Evolutionary conservation across 2,888 invertebrate genomes (phyloP), one percentile per base, ranked within the genome.

Genomic region (Cataglyphis livida): DNA sequence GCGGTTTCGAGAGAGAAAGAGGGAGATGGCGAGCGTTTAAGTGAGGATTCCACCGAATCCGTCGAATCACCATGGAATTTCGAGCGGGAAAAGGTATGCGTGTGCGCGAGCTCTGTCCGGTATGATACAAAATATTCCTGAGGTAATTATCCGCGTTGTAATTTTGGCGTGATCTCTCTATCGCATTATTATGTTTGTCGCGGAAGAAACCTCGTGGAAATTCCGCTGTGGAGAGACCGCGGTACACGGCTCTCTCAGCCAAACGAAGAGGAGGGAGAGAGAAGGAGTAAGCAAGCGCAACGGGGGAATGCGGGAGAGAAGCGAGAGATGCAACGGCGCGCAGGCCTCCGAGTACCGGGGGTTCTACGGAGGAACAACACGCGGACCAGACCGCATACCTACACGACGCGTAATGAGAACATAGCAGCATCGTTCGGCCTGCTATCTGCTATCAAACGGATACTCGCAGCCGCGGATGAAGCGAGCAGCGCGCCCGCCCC

Each of bases 371-470:
- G 51, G 90, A 91, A 91, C 91, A 91, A 35, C 35, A 35, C 35
- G 35, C 88, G 91, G 86, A 87, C 91, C 86, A 87, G 86, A 89
- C 91, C 91, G 93, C 94, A 94, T 94, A 93, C 94, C 94, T 92
- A 92, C 94, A 93, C 93, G 93, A 92, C 93, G 93, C 93, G 94
- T 94, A 94, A 94, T 94, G 94, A 94, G 94, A 94, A 94, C 94
- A 93, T 93, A 94, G 92, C 93, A 92, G 92, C 92, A 92, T 91
- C 92, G 91, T 91, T 91, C 92, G 91, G 92, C 89, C 92, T 92
- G 91, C 92, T 91, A 92, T 93, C 92, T 92, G 89, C 91, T 93
- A 92, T 93, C 93, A 92, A 92, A 92, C 92, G 91, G 91, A 92
- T 92, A 92, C 92, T 83, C 89, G 51, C 51, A 90, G 83, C 87